Base-by-base conservation (phyloP, 2,797 vertebrate genomes). In the Eospalax fontanierii region DNA sequence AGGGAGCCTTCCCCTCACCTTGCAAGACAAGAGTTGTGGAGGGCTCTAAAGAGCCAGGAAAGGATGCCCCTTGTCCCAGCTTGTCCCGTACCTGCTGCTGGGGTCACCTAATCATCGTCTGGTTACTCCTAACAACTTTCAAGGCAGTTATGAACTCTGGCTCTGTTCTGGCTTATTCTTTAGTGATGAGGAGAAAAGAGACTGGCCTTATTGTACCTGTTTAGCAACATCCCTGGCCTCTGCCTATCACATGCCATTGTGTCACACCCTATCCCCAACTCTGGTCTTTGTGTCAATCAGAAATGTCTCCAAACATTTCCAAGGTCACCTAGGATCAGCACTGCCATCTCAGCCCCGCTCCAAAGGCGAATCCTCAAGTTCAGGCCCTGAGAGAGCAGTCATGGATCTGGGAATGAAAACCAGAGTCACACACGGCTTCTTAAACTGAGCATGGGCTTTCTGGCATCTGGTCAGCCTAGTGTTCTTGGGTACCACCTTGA, bases 401-500 rank as follows among this genome's bases (percentile, higher is more conserved):
- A 0, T 16, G 43, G 9, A 4, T 14, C 28, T 8, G 4, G 16
- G 28, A 30, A 11, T 38, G 15, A 0, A 1, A 28, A 40, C 19
- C 33, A 35, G 18, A 46, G n/a, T n/a, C 26, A 21, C 26, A 2
- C 14, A 65, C 9, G 0, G 46, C 2, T 0, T 35, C 66, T 38
- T 30, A 70, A 75, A 28, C 70, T 30, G 4, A 54, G 10, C 30
- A 10, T 33, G 0, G 30, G 22, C 18, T 40, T 63, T n/a, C 21
- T 21, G 43, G 19, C 38, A 66, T 78, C 57, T 10, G 75, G 38
- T n/a, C n/a, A 12, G n/a, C 0, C 0, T 1, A 38, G 26, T 1
- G 0, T 33, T 46, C 9, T 6, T 1, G 2, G 76, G 38, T 0
- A 0, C 38, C 80, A 33, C 26, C 21, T 65, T 14, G 33, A 65